Base-by-base conservation (phyloP, 2,888 invertebrate genomes). In the Brachynemurus nebulosus region DNA sequence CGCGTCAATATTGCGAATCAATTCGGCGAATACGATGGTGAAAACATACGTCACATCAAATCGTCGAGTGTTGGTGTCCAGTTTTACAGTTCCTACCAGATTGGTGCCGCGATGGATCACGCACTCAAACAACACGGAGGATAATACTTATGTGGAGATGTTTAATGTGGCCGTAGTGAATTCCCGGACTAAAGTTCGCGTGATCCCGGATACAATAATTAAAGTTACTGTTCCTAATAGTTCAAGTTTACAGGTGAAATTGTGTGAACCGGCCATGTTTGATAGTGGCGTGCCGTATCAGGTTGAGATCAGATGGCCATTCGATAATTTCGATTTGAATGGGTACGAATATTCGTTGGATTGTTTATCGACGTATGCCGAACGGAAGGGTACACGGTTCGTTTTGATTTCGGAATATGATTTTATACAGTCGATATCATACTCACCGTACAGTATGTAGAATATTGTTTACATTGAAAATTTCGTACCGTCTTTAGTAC, bases 371-470 rank as follows among this genome's bases (percentile, higher is more conserved):
- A 17, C 37, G 12, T 37, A 37, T 21, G 44, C 44, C 2, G 44
- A 44, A 11, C 25, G 44, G 3, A 44, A 44, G 19, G 44, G 44
- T 9, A 44, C 23, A 9, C 35, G 37, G 16, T 44, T 44, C 18
- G 30, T 19, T n/a, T 37, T 37, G 9, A 37, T 18, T 19, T 44
- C 44, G 6, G 44, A 44, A 18, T 44, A 34, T 30, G 44, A 44
- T 38, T 38, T 44, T 11, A 44, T 44, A 25, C 44, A 44, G 14
- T 44, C 44, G 11, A 44, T 44, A 25, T 44, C 44, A 38, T 44
- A 44, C 20, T 37, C 44, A 12, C 44, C 44, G 7, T 44, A 44
- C 20, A 42, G 42, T 42, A 42, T 42, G 18, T 40, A 40, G n/a
- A 16, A 8, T 40, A 16, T 25, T 25, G 12, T 19, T 8, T 16